Conservation (phyloP, 1,140 invertebrate genomes). For the Tigriopus japonicus region DNA sequence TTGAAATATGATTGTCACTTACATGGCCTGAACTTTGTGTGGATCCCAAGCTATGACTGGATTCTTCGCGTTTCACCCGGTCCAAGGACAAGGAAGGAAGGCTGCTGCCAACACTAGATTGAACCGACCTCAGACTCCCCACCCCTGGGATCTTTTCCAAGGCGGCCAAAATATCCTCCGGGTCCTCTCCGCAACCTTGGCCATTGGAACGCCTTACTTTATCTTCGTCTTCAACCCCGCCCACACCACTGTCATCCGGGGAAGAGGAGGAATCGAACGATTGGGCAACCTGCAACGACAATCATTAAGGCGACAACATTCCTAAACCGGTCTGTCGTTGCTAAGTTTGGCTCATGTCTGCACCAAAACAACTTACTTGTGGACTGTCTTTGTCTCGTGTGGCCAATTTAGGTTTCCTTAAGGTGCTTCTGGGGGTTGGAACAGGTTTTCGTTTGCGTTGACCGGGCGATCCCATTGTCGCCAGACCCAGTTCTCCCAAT, state of each 20-base stretch:
- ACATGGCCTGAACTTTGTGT: not conserved
- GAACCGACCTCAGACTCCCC: not conserved
- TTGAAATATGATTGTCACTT: no score
- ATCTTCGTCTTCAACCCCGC: no score
- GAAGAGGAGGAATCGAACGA: no score
- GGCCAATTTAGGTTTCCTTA: not conserved
- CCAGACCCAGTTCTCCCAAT: no score
- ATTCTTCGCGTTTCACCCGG: not conserved
- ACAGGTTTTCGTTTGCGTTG: not conserved
- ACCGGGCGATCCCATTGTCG: not conserved
- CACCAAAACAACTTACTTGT: no score
- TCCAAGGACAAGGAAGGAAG: not conserved
- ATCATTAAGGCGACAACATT: no score
- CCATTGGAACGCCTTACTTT: no score
- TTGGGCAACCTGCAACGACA: no score
- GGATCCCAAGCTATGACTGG: not conserved
- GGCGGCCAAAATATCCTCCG: conserved; percentile 10
- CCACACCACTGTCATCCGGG: no score
- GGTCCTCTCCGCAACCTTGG: not conserved
- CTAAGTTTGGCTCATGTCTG: no score
- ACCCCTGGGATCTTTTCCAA: conserved; percentile 12
- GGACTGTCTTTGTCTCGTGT: not conserved
- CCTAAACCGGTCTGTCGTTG: no score
- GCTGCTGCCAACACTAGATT: not conserved
- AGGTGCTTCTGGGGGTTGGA: not conserved